Evolutionary conservation across 2,113 vertebrate genomes (phyloP).

Genomic region (Talpa occidentalis): DNA sequence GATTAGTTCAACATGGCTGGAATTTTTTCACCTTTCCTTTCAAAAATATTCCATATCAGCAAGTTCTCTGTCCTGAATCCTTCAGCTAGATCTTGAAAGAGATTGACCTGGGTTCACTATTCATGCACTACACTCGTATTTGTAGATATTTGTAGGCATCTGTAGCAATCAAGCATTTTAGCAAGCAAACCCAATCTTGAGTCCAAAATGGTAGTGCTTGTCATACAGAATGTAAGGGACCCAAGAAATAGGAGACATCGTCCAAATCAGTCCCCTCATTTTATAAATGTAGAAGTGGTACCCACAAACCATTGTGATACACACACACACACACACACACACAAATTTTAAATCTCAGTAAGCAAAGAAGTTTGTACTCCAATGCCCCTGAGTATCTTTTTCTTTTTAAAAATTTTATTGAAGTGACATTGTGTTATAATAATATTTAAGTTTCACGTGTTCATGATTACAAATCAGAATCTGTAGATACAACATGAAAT

Average conservation of each 20-base stretch:
- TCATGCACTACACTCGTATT: not conserved
- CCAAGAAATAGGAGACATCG: not conserved
- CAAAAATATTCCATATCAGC: not conserved
- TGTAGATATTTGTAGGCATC: not conserved
- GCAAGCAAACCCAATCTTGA: conserved; percentile 43
- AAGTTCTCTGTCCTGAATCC: not conserved
- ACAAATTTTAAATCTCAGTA: not conserved
- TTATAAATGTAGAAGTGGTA: not conserved
- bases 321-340: no score
- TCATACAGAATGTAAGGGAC: not conserved
- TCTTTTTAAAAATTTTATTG: no score
- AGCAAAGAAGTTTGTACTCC: not conserved
- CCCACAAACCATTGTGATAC: not conserved
- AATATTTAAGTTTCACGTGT: no score
- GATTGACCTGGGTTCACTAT: not conserved
- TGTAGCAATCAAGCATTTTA: conserved; percentile 8
- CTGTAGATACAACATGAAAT: no score
- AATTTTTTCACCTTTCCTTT: not conserved
- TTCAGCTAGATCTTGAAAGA: not conserved
- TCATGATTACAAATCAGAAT: no score
- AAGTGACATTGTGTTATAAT: no score
- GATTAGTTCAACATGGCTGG: not conserved
- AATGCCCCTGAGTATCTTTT: not conserved
- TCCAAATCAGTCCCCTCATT: not conserved
- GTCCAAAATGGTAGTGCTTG: conserved; percentile 36